These are phyloP conservation scores for Menidia menidia DNA, from an alignment of 2,797 vertebrate genomes.

Conservation along the genomic window DNA sequence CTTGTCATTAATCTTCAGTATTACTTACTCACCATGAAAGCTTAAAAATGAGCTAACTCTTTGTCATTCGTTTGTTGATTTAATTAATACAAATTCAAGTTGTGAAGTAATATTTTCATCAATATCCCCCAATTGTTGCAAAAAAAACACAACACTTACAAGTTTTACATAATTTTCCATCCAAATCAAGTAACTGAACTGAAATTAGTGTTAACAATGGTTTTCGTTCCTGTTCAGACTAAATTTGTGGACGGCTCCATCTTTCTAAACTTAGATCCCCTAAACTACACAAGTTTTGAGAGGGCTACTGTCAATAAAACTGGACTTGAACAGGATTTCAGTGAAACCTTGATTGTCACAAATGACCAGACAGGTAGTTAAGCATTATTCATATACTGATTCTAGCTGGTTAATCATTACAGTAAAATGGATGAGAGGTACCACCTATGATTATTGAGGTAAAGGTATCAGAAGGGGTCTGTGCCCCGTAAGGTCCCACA, in stretches of 20 bases:
- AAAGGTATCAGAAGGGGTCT: neutral
- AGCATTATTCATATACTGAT: constrained; percentile 1
- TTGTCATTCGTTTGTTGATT: neutral
- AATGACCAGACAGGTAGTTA: neutral
- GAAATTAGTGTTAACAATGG: constrained; percentile 3
- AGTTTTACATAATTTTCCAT: neutral
- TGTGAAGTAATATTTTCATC: no score
- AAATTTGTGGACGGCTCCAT: constrained; percentile 9
- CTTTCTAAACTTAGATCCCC: constrained; percentile 14
- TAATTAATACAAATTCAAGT: no score
- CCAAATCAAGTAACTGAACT: constrained; percentile 11
- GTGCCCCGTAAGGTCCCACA: neutral
- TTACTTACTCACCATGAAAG: neutral
- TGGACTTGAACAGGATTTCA: neutral
- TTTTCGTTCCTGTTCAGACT: constrained; percentile 9
- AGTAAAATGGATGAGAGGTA: neutral
- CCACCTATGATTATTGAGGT: neutral
- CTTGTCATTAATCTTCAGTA: constrained; percentile 9
- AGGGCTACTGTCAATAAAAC: neutral
- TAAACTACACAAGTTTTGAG: constrained; percentile 17
- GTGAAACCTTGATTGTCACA: neutral
- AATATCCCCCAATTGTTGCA: no score
- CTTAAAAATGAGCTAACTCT: neutral
- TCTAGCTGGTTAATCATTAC: neutral
- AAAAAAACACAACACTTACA: no score